Evolutionary conservation across 1,140 invertebrate genomes (phyloP).

Genomic region (Heliconius hewitsoni): DNA sequence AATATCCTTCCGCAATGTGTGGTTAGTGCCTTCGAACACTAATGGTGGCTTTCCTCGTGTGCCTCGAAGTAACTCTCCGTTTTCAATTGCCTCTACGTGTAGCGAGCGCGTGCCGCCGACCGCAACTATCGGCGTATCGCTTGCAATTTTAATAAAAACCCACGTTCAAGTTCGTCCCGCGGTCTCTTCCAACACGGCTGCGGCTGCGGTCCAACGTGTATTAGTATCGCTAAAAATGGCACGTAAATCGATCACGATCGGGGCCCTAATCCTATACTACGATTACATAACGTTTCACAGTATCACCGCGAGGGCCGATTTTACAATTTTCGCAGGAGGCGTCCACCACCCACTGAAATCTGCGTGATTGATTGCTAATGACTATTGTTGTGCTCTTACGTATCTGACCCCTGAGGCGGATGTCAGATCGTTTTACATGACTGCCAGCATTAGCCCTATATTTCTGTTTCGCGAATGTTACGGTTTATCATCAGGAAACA

Average conservation of each 20-base stretch:
- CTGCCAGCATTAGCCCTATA: slow-evolving; percentile 59
- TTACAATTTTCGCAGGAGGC: slow-evolving; percentile 45
- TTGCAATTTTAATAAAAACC: slow-evolving; percentile 68
- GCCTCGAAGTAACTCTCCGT: slow-evolving; percentile 66
- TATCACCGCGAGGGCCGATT: slow-evolving; percentile 64
- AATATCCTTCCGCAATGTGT: slow-evolving; percentile 49
- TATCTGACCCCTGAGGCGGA: slow-evolving; percentile 56
- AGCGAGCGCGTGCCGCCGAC: slow-evolving; percentile 62
- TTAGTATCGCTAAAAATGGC: slow-evolving; percentile 30
- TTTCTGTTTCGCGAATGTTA: slow-evolving; percentile 53
- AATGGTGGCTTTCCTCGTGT: slow-evolving; percentile 59
- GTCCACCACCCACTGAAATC: slow-evolving; percentile 59
- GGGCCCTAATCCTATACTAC: slow-evolving; percentile 41
- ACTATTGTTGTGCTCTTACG: slow-evolving; percentile 61
- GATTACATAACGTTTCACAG: slow-evolving; percentile 40
- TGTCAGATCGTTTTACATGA: slow-evolving; percentile 59
- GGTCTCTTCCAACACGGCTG: slow-evolving; percentile 45
- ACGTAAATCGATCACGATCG: slow-evolving; percentile 46
- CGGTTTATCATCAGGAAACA: slow-evolving; percentile 53
- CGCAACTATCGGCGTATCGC: slow-evolving; percentile 55
- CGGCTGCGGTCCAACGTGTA: slow-evolving; percentile 41
- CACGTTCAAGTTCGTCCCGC: slow-evolving; percentile 55
- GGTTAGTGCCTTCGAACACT: slow-evolving; percentile 58
- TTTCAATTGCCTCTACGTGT: slow-evolving; percentile 73
- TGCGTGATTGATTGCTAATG: slow-evolving; percentile 72